Evolutionary conservation across 2,888 invertebrate species (phyloP).

Genomic region (Zhuqinia jingwanae): DNA sequence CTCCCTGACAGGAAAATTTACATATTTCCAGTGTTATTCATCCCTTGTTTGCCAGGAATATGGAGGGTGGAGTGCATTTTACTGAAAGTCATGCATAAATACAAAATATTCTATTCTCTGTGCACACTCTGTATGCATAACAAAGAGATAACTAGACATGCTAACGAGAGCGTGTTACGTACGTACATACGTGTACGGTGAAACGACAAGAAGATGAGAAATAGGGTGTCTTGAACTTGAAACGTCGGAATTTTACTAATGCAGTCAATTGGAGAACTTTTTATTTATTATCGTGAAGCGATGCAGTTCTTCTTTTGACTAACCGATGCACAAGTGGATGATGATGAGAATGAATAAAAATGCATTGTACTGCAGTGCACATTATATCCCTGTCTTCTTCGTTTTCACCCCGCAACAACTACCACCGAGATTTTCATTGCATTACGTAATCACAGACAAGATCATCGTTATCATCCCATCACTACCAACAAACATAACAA

Average conservation of each 20-base stretch:
- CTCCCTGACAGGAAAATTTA: neutral
- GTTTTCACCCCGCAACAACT: conserved; percentile 21
- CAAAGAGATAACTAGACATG: neutral
- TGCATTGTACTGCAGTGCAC: conserved; percentile 1
- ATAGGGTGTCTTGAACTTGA: conserved; percentile 47
- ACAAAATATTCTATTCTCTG: neutral
- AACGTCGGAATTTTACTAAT: conserved; percentile 58
- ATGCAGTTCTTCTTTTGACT: conserved; percentile 40
- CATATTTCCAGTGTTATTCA: neutral
- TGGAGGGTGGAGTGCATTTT: neutral
- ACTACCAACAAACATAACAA: neutral
- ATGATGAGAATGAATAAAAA: conserved; percentile 4
- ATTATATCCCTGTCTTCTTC: neutral
- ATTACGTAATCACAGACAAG: neutral
- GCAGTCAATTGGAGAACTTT: conserved; percentile 42
- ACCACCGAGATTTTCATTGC: conserved; percentile 41
- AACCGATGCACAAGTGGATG: conserved; percentile 14
- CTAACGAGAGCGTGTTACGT: no score
- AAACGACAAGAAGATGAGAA: conserved; percentile 41
- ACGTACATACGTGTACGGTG: neutral
- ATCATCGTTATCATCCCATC: conserved; percentile 21
- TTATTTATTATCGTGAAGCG: neutral
- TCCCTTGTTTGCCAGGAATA: neutral
- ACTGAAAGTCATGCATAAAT: neutral
- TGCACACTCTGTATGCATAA: neutral